Conservation (phyloP, 1,140 invertebrate genomes). For the Drosophila serrata region DNA sequence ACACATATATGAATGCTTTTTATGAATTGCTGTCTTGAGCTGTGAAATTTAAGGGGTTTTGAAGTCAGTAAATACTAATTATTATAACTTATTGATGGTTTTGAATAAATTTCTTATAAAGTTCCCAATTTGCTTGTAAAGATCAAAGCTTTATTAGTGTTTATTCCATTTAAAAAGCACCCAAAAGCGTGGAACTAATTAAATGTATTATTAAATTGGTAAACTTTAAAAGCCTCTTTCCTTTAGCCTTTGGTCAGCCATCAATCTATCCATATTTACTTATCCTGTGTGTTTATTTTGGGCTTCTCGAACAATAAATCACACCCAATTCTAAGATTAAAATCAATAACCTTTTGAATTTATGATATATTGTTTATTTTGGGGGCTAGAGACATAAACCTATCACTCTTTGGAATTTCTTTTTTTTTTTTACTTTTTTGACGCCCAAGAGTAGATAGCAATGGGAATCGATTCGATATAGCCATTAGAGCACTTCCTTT, state of each 20-base stretch:
- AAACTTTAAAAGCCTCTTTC: background rate
- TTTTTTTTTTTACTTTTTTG: constrained; percentile 21
- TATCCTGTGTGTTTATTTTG: constrained; percentile 22
- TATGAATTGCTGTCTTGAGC: constrained; percentile 21
- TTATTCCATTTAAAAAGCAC: background rate
- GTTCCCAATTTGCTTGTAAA: background rate
- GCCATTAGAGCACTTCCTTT: constrained; percentile 71
- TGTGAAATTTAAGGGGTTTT: background rate
- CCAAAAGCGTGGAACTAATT: background rate
- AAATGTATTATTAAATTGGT: background rate
- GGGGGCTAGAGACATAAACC: constrained; percentile 57
- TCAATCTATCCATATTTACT: constrained; percentile 1
- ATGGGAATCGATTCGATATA: constrained; percentile 53
- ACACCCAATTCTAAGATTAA: constrained; percentile 46
- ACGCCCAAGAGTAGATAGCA: constrained; percentile 35
- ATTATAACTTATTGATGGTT: background rate
- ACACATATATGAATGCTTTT: background rate
- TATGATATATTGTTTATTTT: constrained; percentile 74
- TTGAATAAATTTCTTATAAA: no score
- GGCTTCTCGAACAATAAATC: constrained; percentile 31
- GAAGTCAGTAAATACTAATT: background rate
- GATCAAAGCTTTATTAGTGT: background rate
- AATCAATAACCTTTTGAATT: constrained; percentile 56
- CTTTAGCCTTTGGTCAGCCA: background rate
- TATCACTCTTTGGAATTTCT: constrained; percentile 58